Conservation (phyloP, 2,797 vertebrate genomes). For the Ispidina picta region DNA sequence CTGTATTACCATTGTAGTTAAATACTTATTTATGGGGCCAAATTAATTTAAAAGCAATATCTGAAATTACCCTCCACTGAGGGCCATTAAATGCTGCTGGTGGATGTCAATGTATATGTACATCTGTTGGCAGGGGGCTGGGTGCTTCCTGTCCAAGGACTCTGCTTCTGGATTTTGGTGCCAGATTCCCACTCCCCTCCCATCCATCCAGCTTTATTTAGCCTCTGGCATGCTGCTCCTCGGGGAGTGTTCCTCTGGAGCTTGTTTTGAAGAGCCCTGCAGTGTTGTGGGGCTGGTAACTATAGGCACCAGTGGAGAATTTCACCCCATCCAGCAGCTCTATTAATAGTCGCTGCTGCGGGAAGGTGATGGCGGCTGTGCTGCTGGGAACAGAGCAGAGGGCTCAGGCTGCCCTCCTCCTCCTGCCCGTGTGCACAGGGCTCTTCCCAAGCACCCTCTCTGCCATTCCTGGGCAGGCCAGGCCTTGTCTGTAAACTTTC, state of each 20-base stretch:
- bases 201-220: slow-evolving; percentile 18
- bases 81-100: neutral
- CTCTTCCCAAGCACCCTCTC: neutral
- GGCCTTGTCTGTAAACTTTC: neutral
- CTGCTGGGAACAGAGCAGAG: neutral
- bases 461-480: neutral
- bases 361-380: neutral
- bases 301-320: slow-evolving; percentile 40
- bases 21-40: neutral
- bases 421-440: fast-evolving
- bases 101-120: neutral
- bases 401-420: neutral
- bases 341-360: slow-evolving; percentile 3
- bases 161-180: neutral
- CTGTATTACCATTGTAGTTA: neutral
- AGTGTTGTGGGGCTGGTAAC: slow-evolving; percentile 58
- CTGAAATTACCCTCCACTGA: neutral
- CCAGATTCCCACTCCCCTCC: neutral
- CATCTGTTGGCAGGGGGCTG: fast-evolving
- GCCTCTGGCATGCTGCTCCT: neutral
- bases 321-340: neutral
- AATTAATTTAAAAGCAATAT: neutral
- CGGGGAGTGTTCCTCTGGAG: neutral
- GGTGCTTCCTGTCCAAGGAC: fast-evolving
- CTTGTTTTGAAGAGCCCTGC: slow-evolving; percentile 40